Evolutionary conservation across 1,140 invertebrate genomes (phyloP), one percentile per base, ranked within the genome.

Genomic region (Arctopsyche grandis): DNA sequence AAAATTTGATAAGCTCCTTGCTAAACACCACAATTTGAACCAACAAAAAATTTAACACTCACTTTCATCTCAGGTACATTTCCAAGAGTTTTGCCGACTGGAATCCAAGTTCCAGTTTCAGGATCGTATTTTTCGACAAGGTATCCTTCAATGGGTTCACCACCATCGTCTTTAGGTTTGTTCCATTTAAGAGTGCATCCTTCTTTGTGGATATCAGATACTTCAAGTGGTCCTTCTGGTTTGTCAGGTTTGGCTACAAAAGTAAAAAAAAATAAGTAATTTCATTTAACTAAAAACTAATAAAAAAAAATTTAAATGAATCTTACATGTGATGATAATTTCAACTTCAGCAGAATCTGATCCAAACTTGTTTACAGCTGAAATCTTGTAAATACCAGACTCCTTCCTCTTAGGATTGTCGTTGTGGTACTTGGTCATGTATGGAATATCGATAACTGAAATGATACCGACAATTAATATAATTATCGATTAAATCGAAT

Each of bases 151-250:
- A 99, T 94, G 1, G 96, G 96, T 85, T 97, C 94, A 9, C 98
- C 98, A 78, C 98, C 98, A 86, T 99, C 98, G 86, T 99, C 98
- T 85, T 97, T 98, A 0, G 98, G 97, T 87, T 96, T 94, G 85
- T 98, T 98, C 98, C 98, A 99, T 85, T 97, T 96, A 1, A 99
- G 90, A 75, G 95, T 98, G 87, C 96, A 98, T 44, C 95, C 96
- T 82, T 99, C 97, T 83, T 98, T 98, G 89, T 96, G 91, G 60
- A 99, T 92, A 84, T 99, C 97, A 0, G 94, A 94, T n/a, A 99
- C 96, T 86, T 98, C 96, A 1, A 99, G 86, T 9, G 98, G 98
- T 58, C 97, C 98, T 89, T 98, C 96, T 0, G 98, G 98, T 84
- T 95, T 94, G 22, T 93, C 92, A 63, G 98, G 98, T 87, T 96